A percentile compares a stretch with the other conserved stretches of the same genome.
These are phyloP conservation scores for Osmoderma eremita DNA, from an alignment of 2,888 invertebrate species.

Conservation along the genomic window DNA sequence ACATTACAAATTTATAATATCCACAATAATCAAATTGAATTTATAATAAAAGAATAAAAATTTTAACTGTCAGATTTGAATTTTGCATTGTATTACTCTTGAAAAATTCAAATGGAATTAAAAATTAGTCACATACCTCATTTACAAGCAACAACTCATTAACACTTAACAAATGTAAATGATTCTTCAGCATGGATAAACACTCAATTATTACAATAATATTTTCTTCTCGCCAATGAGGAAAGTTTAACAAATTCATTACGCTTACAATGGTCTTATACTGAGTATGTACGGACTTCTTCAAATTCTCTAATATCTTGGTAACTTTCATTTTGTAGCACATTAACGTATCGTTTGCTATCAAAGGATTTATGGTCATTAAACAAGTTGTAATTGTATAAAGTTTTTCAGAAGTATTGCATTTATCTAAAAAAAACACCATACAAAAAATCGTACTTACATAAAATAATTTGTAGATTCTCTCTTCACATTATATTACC, in stretches of 20 bases:
- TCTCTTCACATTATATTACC: conserved; percentile 53
- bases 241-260: conserved; percentile 63
- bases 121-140: conserved; percentile 54
- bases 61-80: too few relatives aligned
- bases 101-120: background rate
- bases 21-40: too few relatives aligned
- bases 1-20: too few relatives aligned
- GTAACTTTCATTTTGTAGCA: conserved; percentile 60
- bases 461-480: too few relatives aligned
- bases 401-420: conserved; percentile 60
- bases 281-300: conserved; percentile 53
- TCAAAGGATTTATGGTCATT: conserved; percentile 60
- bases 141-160: conserved; percentile 61
- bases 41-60: too few relatives aligned
- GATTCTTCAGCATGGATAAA: conserved; percentile 59
- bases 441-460: too few relatives aligned
- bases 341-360: conserved; percentile 59
- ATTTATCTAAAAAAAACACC: conserved; percentile 55
- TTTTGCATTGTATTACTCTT: too few relatives aligned
- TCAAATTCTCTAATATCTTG: conserved; percentile 55
- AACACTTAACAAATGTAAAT: conserved; percentile 59
- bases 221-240: conserved; percentile 64
- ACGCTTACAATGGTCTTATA: conserved; percentile 56
- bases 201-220: conserved; percentile 59
- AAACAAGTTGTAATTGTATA: conserved; percentile 65